Conservation (phyloP, 2,888 invertebrate species). For the Aspidiotus rigidus region DNA sequence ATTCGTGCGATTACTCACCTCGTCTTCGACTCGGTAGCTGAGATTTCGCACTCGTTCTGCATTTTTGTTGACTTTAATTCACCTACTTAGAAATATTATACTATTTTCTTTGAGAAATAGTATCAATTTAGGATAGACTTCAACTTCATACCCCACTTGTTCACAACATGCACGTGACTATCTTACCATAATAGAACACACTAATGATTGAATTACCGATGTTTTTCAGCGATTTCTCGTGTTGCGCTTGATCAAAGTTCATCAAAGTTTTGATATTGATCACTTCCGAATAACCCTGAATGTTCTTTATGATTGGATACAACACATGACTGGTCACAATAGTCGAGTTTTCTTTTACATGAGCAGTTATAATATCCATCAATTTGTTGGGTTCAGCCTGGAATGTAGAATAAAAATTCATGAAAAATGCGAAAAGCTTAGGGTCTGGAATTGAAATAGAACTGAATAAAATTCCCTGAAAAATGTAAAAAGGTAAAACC, state of each 20-base stretch:
- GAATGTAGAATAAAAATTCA: not conserved
- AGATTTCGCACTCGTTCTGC: too few species aligned
- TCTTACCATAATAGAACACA: too few species aligned
- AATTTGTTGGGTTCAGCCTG: slow-evolving; percentile 34
- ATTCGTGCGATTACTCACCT: too few species aligned
- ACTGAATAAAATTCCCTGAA: not conserved
- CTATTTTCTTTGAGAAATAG: too few species aligned
- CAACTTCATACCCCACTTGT: too few species aligned
- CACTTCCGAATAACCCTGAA: slow-evolving; percentile 40
- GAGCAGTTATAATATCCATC: slow-evolving; percentile 43
- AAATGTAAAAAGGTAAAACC: not conserved
- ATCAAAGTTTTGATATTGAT: slow-evolving; percentile 45
- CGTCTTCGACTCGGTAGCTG: too few species aligned
- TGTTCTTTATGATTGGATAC: slow-evolving; percentile 37
- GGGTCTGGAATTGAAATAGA: slow-evolving; percentile 3
- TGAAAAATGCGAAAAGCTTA: slow-evolving; percentile 31
- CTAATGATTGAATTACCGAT: slow-evolving; percentile 41
- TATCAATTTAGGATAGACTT: too few species aligned
- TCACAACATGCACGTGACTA: too few species aligned
- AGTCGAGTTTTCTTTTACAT: slow-evolving; percentile 44
- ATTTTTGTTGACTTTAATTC: too few species aligned
- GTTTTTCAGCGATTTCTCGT: slow-evolving; percentile 44
- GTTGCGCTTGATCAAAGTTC: slow-evolving; percentile 45
- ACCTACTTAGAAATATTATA: too few species aligned
- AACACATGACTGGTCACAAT: slow-evolving; percentile 43